Evolutionary conservation across 2,888 invertebrate genomes (phyloP), one percentile per base, ranked within the genome.

Genomic region (Selenia dentaria): DNA sequence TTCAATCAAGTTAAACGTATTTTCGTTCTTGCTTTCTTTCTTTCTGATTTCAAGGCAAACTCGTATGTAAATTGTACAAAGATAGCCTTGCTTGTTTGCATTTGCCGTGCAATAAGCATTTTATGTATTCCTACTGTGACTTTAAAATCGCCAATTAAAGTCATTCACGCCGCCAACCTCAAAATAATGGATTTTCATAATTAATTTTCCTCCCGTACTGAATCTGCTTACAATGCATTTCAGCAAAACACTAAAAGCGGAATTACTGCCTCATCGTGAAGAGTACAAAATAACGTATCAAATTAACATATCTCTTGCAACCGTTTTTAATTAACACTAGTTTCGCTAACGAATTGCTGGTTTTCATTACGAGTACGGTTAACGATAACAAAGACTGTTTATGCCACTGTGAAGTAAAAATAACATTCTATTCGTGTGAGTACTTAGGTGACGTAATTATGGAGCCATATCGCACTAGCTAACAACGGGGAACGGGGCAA

Each of bases 381-480:
- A n/a, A n/a, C n/a, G n/a, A n/a, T 16, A 16, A 16, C 16, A 16
- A 16, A 16, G 16, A 16, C 3, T 16, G 16, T 16, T 14, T 12
- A 10, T 14, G 9, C 1, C 29, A 4, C 13, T 22, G 27, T 8
- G 10, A 20, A 20, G 12, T 42, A 31, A 34, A 42, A 48, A 48
- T 42, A 37, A 13, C 25, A 29, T 32, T 37, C 54, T 42, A 54
- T 62, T 57, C 54, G 57, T 53, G 54, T 12, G 43, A 26, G 51
- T 40, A 50, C 41, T 28, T 27, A 41, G 49, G 59, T 62, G 61
- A 59, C 59, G 61, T 59, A 59, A 63, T 62, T 61, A 53, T 27
- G 45, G 29, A 39, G 38, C 44, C 65, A 66, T 72, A 70, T 59
- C 62, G 64, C 65, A 66, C 66, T 48, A 46, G 33, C 54, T 61